These are phyloP conservation scores for Herminia tarsipennalis DNA, from an alignment of 2,888 invertebrate genomes.

Conservation along the genomic window DNA sequence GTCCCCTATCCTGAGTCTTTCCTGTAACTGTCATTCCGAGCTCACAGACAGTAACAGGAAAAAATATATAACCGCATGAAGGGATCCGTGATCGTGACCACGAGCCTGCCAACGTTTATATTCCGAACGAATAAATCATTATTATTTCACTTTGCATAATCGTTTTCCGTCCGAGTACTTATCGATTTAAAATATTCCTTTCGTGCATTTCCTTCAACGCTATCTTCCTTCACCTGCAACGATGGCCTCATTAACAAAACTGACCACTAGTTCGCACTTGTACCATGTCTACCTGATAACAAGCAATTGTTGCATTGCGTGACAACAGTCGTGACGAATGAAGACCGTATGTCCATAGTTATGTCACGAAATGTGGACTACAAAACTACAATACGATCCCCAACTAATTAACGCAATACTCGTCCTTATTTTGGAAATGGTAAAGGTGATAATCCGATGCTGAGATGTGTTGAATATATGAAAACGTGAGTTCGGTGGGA, in stretches of 20 bases:
- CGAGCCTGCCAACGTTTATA: no score
- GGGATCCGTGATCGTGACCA: no score
- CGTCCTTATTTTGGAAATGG: background rate
- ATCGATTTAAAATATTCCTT: background rate
- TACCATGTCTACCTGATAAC: conserved; percentile 26
- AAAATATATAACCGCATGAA: no score
- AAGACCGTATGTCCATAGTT: conserved; percentile 27
- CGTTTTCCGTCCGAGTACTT: background rate
- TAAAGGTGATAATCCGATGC: background rate
- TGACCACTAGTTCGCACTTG: conserved; percentile 6
- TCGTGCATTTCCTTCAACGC: background rate
- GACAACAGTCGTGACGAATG: conserved; percentile 29
- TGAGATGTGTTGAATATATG: background rate
- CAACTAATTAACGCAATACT: conserved; percentile 1
- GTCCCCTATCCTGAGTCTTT: no score
- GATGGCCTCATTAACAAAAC: conserved; percentile 9
- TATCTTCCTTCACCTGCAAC: background rate
- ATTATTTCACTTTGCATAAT: background rate
- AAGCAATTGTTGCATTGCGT: conserved; percentile 26
- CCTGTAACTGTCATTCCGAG: no score
- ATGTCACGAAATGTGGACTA: conserved; percentile 39
- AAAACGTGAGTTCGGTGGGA: conserved; percentile 11
- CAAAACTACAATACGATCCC: conserved; percentile 10
- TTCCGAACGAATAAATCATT: background rate
- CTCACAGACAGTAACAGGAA: no score